Base-by-base conservation (phyloP, 1,140 invertebrate species). In the Monochamus saltuarius region DNA sequence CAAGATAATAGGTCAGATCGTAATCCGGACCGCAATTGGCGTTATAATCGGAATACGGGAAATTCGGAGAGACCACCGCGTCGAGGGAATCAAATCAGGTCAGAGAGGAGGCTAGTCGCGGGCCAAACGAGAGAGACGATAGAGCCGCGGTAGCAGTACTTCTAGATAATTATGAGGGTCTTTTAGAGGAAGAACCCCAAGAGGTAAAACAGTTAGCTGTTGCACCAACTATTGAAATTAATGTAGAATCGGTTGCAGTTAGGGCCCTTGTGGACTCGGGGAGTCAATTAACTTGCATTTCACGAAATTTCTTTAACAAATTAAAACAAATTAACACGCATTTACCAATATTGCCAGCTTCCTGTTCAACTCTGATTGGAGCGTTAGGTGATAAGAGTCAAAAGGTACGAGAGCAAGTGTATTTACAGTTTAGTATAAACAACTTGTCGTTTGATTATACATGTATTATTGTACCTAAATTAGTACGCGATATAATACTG, bases 401-500 rank as follows among this genome's bases (percentile, higher is more conserved):
- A 29, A 29, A 17, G 9, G 17, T 49, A 17, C 13, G 46, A 13
- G 46, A 49, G 46, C 46, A 49, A 9, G 22, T 29, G n/a, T 49
- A 49, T 29, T 9, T 49, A 9, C n/a, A 14, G n/a, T 17, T 49
- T 9, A 17, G 2, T 3, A 29, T n/a, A 49, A 49, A 29, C 6
- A 29, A 29, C 22, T 29, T 49, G 22, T n/a, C 17, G 14, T 39
- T 29, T 16, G 22, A 49, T 17, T 49, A n/a, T 6, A 29, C 22
- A 6, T 17, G 14, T n/a, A n/a, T 49, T 49, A 19, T 49, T 13
- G 46, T 49, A n/a, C 46, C 46, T 3, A 49, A 49, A 17, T 49
- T 49, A 29, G 46, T 49, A 49, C 46, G 22, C n/a, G 22, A 49
- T 49, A 14, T 49, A 13, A 49, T 49, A 17, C 22, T 49, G 2